Conservation (phyloP, 2,797 vertebrate genomes). For the Erpetoichthys calabaricus region DNA sequence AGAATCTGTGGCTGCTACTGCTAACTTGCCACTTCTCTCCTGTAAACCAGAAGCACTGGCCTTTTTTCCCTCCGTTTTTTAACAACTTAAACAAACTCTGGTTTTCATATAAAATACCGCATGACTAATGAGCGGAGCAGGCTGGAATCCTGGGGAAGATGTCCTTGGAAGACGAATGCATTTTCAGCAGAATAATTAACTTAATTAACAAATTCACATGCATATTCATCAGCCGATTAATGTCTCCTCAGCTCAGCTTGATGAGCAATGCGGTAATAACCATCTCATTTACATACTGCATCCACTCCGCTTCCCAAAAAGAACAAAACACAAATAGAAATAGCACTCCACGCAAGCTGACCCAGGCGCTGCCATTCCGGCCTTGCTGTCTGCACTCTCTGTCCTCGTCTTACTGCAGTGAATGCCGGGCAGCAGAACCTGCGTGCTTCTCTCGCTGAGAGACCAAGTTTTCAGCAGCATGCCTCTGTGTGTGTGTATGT, state of each 20-base stretch:
- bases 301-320: constrained; percentile 73
- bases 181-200: constrained; percentile 99
- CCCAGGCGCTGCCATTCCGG: constrained; percentile 5
- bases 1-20: no score
- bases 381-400: constrained; percentile 18
- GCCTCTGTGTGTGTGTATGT: constrained; percentile 17
- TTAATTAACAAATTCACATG: constrained; percentile 99
- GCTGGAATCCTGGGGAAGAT: constrained; percentile 96
- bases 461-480: constrained; percentile 29
- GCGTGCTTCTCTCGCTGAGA: constrained; percentile 11
- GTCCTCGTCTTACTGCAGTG: constrained; percentile 7
- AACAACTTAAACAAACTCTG: constrained; percentile 55
- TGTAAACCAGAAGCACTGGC: background rate
- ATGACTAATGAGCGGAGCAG: constrained; percentile 93
- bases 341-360: constrained; percentile 18
- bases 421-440: background rate
- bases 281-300: constrained; percentile 92
- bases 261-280: constrained; percentile 97
- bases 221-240: constrained; percentile 99
- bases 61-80: constrained; percentile 23
- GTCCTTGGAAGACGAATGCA: constrained; percentile 98
- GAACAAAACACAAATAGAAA: constrained; percentile 37
- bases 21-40: constrained; percentile 10
- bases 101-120: constrained; percentile 77
- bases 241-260: constrained; percentile 93